phyloP scores from a whole-genome alignment of 2,113 vertebrate genomes.

The Thalassoma bifasciatum region DNA sequence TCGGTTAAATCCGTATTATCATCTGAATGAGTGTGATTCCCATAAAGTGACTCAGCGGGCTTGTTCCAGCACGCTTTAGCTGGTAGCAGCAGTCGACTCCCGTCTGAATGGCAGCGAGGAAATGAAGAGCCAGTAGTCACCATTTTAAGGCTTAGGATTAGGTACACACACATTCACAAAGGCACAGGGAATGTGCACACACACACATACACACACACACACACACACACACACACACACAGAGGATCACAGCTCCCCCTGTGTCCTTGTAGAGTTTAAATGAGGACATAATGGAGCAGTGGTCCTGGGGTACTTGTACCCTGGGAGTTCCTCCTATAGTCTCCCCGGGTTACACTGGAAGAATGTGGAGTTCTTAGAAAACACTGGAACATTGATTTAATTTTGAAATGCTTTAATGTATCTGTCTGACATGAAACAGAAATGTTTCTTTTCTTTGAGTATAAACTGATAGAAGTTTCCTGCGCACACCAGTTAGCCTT shows the following conservation, averaged over 20 bases:
- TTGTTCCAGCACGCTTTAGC: constrained; percentile 37
- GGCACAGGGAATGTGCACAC: too few species aligned
- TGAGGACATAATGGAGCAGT: constrained; percentile 32
- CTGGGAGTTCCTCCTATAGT: neutral
- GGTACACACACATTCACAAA: neutral
- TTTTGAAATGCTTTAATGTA: too few species aligned
- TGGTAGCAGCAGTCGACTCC: neutral
- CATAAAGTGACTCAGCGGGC: constrained; percentile 43
- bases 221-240: constrained; percentile 1
- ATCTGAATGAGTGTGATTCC: constrained; percentile 27
- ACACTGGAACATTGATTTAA: neutral
- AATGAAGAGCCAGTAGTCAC: constrained; percentile 23
- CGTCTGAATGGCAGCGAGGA: constrained; percentile 35
- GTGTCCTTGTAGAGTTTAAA: constrained; percentile 35
- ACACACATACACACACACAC: neutral
- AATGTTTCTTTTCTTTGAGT: too few species aligned
- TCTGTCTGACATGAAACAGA: too few species aligned
- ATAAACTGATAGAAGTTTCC: too few species aligned
- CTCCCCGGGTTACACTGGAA: neutral
- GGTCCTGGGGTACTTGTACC: neutral
- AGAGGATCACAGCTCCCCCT: constrained; percentile 11
- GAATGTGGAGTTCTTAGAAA: neutral
- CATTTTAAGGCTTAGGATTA: constrained; percentile 32
- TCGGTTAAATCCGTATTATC: constrained; percentile 9
- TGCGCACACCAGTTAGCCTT: too few species aligned